Evolutionary conservation across 92 coral and sea anemone genomes (phyloP).

Genomic region (Meandrina meandrites): DNA sequence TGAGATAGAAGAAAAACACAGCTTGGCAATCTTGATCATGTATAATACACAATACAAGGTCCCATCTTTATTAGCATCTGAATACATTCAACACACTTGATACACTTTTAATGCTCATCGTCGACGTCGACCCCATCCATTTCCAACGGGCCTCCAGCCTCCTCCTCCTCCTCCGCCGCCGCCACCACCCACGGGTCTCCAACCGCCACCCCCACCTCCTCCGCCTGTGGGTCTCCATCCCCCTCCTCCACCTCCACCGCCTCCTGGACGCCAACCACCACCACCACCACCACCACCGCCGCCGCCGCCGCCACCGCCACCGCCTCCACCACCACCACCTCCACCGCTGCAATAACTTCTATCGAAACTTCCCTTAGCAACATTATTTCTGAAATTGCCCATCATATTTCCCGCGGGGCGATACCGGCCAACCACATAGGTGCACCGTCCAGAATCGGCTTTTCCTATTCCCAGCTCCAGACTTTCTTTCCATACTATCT

Average conservation of each 20-base stretch:
- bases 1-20: background rate
- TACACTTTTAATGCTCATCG: background rate
- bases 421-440: conserved; percentile 57
- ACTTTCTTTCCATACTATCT: conserved; percentile 60
- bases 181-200: conserved; percentile 17
- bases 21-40: background rate
- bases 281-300: conserved; percentile 19
- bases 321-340: conserved; percentile 2
- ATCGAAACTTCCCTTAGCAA: conserved; percentile 68
- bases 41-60: background rate
- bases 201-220: conserved; percentile 18
- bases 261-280: conserved; percentile 13
- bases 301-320: background rate
- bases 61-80: background rate
- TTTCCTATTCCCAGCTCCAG: conserved; percentile 53
- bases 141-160: conserved; percentile 21
- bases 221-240: conserved; percentile 24
- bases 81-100: background rate
- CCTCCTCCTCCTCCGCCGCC: conserved; percentile 27
- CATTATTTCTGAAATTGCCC: conserved; percentile 56
- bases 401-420: conserved; percentile 48
- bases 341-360: conserved; percentile 37
- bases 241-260: conserved; percentile 1
- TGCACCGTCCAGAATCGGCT: conserved; percentile 35
- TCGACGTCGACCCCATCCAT: conserved; percentile 30